phyloP scores from a whole-genome alignment of 2,797 vertebrate species.

The Scolopax rusticola region DNA sequence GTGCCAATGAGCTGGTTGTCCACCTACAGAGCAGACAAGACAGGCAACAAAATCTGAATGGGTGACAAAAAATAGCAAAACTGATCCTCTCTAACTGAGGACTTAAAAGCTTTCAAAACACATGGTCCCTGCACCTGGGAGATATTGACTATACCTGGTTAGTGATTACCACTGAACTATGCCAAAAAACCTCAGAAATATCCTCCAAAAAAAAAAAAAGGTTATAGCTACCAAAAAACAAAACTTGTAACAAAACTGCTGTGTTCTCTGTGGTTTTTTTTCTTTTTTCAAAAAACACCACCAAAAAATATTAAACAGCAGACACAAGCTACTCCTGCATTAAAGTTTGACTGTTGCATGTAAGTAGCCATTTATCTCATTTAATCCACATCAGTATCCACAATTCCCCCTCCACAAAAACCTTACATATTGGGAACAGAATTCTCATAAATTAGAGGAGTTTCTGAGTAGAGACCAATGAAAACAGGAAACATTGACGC shows the following conservation, averaged over 20 bases:
- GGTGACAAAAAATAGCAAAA: background rate
- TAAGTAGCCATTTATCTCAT: background rate
- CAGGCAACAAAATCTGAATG: background rate
- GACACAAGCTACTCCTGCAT: background rate
- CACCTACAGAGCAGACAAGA: constrained; percentile 79
- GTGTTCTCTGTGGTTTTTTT: background rate
- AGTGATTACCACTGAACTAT: background rate
- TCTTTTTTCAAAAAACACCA: background rate
- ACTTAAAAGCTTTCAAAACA: background rate
- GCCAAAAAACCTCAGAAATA: background rate
- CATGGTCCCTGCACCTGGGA: background rate
- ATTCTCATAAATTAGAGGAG: background rate
- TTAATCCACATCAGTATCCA: background rate
- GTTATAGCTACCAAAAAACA: background rate
- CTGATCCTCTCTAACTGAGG: background rate
- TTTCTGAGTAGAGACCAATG: background rate
- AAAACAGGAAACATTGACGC: background rate
- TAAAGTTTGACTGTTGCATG: background rate
- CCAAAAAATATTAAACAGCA: background rate
- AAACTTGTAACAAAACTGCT: background rate
- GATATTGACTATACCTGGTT: background rate
- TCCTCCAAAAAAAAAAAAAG: background rate
- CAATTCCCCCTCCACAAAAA: background rate
- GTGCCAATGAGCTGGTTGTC: constrained; percentile 97
- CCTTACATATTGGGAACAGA: background rate